Conservation (phyloP, 2,888 invertebrate genomes). For the Dicranocentrus wangi region DNA sequence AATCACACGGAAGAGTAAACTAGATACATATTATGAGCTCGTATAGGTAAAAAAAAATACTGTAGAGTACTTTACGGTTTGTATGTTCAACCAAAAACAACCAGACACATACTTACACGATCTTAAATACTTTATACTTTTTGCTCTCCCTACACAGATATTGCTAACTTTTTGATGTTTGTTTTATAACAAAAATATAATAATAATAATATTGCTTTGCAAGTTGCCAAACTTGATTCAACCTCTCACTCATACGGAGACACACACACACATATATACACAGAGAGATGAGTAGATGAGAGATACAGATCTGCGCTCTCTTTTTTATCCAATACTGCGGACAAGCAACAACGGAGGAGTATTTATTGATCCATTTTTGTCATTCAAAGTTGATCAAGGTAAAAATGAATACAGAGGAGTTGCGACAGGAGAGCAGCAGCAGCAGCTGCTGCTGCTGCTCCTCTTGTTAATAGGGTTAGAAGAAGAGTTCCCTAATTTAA, state of each 20-base stretch:
- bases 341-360: constrained; percentile 36
- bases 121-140: background rate
- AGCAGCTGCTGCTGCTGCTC: too few relatives aligned
- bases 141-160: background rate
- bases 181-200: constrained; percentile 49
- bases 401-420: constrained; percentile 40
- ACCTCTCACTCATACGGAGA: constrained; percentile 41
- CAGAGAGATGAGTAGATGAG: too few relatives aligned
- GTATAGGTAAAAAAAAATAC: background rate
- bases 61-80: background rate
- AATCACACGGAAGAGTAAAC: constrained; percentile 54
- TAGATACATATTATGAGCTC: background rate
- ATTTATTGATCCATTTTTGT: constrained; percentile 62
- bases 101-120: constrained; percentile 30
- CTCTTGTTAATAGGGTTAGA: background rate
- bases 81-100: background rate
- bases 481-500: too few relatives aligned
- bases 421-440: constrained; percentile 52
- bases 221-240: constrained; percentile 63
- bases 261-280: too few relatives aligned
- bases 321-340: constrained; percentile 41
- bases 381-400: constrained; percentile 58
- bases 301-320: constrained; percentile 44
- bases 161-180: constrained; percentile 25
- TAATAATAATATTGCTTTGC: constrained; percentile 44